phyloP scores from a whole-genome alignment of 1,140 invertebrate genomes.

The Acyrthosiphon pisum region DNA sequence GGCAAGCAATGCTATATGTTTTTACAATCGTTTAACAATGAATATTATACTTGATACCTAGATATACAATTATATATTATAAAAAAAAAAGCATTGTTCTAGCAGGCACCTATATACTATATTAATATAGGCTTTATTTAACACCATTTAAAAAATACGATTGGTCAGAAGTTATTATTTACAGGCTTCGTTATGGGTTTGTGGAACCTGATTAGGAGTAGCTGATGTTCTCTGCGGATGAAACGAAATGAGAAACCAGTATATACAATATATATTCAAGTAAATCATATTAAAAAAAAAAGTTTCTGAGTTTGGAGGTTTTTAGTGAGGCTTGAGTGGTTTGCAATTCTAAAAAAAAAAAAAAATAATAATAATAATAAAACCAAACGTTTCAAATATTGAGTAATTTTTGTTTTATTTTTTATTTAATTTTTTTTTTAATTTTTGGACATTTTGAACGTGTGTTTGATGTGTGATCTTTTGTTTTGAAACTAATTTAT shows the following conservation, averaged over 20 bases:
- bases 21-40: not conserved
- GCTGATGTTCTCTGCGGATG: slow-evolving; percentile 51
- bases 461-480: slow-evolving; percentile 55
- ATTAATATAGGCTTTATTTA: not conserved
- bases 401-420: slow-evolving; percentile 40
- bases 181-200: slow-evolving; percentile 48
- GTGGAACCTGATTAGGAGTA: slow-evolving; percentile 54
- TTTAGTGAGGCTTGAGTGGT: slow-evolving; percentile 56
- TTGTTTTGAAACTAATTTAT: slow-evolving; percentile 55
- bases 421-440: slow-evolving; percentile 37
- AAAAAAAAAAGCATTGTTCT: not conserved
- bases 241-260: slow-evolving; percentile 52
- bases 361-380: slow-evolving; percentile 45
- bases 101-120: not conserved
- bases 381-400: slow-evolving; percentile 40
- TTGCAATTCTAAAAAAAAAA: slow-evolving; percentile 54
- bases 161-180: slow-evolving; percentile 56
- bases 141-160: slow-evolving; percentile 44
- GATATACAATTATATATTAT: not conserved
- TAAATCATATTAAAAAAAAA: slow-evolving; percentile 52
- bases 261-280: slow-evolving; percentile 42
- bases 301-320: slow-evolving; percentile 54
- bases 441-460: slow-evolving; percentile 53
- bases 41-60: slow-evolving; percentile 6
- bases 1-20: slow-evolving; percentile 39